Conservation (phyloP, 30 jellyfish, hydroid and myxozoan species). For the Hydra vulgaris region DNA sequence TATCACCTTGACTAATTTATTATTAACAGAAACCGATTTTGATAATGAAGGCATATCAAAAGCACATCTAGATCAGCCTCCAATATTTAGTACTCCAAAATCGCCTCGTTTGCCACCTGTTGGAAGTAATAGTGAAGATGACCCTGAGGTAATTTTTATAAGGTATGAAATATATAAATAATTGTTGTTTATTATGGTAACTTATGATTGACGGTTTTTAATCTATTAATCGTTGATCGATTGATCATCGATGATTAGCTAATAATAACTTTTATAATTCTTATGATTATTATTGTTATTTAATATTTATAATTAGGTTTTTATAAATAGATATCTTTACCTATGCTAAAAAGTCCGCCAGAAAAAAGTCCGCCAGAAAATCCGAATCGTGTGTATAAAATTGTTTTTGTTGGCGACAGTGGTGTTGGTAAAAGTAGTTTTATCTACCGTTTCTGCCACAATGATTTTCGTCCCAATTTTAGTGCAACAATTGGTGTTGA, state of each 20-base stretch:
- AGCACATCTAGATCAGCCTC: too few species aligned
- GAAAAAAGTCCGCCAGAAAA: conserved; percentile 44
- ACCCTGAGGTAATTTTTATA: not conserved
- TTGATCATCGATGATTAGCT: not conserved
- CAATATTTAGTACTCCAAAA: conserved; percentile 4
- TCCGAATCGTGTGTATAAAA: conserved; percentile 84
- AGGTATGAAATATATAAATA: too few species aligned
- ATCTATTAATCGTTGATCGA: not conserved
- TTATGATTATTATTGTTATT: not conserved
- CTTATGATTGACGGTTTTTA: not conserved
- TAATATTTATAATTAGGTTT: too few species aligned
- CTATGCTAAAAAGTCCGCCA: too few species aligned
- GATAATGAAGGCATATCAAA: too few species aligned
- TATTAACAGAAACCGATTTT: too few species aligned
- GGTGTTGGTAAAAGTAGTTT: conserved; percentile 96
- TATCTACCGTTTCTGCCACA: conserved; percentile 76
- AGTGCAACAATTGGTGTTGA: conserved; percentile 95
- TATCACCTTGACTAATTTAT: too few species aligned
- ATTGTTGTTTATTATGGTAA: too few species aligned
- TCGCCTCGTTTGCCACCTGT: conserved; percentile 29
- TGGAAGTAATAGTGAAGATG: conserved; percentile 20
- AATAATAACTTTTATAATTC: not conserved
- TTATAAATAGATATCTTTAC: too few species aligned
- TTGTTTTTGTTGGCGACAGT: conserved; percentile 91
- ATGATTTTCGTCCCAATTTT: conserved; percentile 66